These are phyloP conservation scores for Vulpes ferrilata DNA, from an alignment of 2,113 vertebrate species.

Conservation along the genomic window DNA sequence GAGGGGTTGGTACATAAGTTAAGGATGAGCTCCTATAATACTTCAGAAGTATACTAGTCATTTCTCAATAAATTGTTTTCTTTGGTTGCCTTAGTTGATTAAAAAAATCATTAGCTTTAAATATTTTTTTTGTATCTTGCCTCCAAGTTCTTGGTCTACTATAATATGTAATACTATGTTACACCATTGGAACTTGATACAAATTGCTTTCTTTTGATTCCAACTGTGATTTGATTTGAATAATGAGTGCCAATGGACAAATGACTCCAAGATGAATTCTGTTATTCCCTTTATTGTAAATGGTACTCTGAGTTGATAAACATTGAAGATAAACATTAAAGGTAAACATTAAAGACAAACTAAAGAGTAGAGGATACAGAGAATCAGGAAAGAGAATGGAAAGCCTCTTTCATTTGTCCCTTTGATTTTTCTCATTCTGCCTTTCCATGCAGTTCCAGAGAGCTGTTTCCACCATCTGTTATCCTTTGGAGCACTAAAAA, in stretches of 20 bases:
- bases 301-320: background rate
- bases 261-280: background rate
- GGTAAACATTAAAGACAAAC: background rate
- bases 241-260: background rate
- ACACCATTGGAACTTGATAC: background rate
- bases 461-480: background rate
- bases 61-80: background rate
- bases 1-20: background rate
- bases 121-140: background rate
- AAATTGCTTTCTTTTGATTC: background rate
- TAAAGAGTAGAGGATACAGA: background rate
- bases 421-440: constrained; percentile 36
- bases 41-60: background rate
- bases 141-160: background rate
- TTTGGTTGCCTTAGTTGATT: background rate
- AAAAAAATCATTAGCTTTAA: background rate
- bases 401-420: background rate
- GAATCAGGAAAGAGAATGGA: background rate
- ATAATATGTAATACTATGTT: background rate
- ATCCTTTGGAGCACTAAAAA: background rate
- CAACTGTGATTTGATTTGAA: background rate
- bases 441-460: background rate
- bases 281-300: background rate
- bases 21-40: background rate
- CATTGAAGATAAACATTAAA: background rate